Evolutionary conservation across 2,797 vertebrate genomes (phyloP), one percentile per base, ranked within the genome.

Genomic region (Jordanella pulchra): DNA sequence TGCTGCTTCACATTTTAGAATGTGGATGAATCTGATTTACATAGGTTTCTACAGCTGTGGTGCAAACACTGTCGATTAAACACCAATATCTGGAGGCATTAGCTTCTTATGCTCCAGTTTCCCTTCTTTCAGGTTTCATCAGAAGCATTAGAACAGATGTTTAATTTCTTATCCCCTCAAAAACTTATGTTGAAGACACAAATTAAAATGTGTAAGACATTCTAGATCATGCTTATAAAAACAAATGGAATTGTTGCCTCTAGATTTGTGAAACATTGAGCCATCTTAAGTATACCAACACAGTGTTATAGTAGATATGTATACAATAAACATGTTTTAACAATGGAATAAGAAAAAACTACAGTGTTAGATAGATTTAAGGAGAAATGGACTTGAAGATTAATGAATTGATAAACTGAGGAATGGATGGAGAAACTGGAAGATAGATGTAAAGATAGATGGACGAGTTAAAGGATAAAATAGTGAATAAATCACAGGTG

Each of bases 21-120:
- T 35, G 25, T 18, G 15, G 9, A 55, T n/a, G 17, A 65, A 30
- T 7, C 12, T n/a, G 7, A 50, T 10, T 28, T 44, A 72, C 6
- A 70, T 6, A 11, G 50, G 30, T 17, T 48, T 54, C 4, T 48
- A 35, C 65, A 64, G 63, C 58, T 27, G 68, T 75, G 39, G 12
- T 77, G 76, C 70, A 50, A 64, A 63, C 18, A 56, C 45, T 66
- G 54, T 32, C 39, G 13, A 28, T 70, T 63, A 21, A 70, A 32
- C 39, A 55, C 32, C n/a, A 23, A 74, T 51, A 76, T 64, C 23
- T 73, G 25, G 27, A 5, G n/a, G 53, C 35, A 17, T 69, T 55
- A 67, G 67, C 60, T 50, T 55, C 45, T 42, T 30, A 5, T 50
- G 27, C 21, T 65, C 7, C 2, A 17, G 44, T 30, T 48, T 56